phyloP scores from a whole-genome alignment of 2,113 vertebrate genomes.

The Pampusana beccarii region DNA sequence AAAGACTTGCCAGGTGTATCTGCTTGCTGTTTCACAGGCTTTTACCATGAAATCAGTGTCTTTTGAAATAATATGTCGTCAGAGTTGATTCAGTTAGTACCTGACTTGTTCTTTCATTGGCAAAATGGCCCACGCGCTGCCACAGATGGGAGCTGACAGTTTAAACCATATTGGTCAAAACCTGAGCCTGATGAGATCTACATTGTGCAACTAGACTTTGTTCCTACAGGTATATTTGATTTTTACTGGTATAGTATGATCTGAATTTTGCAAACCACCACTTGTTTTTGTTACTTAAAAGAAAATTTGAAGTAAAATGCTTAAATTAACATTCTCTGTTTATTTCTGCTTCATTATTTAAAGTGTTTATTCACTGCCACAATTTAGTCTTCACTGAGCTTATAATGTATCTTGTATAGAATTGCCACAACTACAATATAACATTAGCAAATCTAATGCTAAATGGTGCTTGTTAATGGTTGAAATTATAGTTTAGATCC shows the following conservation, averaged over 20 bases:
- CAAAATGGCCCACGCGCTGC: background rate
- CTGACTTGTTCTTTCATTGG: background rate
- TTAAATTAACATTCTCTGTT: slow-evolving; percentile 4
- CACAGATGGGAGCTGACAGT: background rate
- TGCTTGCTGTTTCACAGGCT: background rate
- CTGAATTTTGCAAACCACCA: background rate
- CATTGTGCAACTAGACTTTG: background rate
- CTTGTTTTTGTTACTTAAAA: background rate
- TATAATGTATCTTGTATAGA: slow-evolving; percentile 28
- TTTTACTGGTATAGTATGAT: background rate
- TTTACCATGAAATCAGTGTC: background rate
- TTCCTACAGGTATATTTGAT: background rate
- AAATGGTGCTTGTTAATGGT: slow-evolving; percentile 52
- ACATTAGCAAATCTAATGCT: slow-evolving; percentile 54
- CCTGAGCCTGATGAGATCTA: background rate
- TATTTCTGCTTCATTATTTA: slow-evolving; percentile 54
- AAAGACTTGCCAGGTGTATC: background rate
- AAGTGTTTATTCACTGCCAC: slow-evolving; percentile 35
- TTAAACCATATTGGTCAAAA: background rate
- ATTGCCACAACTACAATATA: slow-evolving; percentile 49
- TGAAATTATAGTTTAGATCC: slow-evolving; percentile 44
- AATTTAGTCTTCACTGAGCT: slow-evolving; percentile 54
- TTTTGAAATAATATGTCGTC: fast-evolving
- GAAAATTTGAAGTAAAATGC: background rate
- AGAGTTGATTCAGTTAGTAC: background rate